A percentile compares a stretch with the other conserved stretches of the same genome.
phyloP scores from a whole-genome alignment of 2,888 invertebrate species.

The Herminia tarsipennalis region DNA sequence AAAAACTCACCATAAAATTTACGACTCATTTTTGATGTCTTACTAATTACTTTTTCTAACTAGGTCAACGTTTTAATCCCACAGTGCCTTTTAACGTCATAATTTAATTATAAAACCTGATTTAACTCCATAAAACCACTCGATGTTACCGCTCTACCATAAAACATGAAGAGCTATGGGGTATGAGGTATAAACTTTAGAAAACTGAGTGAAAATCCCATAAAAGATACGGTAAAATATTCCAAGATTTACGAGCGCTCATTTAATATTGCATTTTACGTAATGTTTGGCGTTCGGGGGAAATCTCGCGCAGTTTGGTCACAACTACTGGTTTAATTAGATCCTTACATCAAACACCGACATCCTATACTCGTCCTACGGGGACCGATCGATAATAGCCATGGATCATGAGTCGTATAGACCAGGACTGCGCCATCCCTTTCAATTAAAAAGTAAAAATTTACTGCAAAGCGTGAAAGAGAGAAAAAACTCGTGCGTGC shows the following conservation, averaged over 20 bases:
- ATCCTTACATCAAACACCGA: conserved; percentile 15
- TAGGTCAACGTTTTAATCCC: conserved; percentile 2
- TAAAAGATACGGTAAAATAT: conserved; percentile 38
- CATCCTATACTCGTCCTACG: not conserved
- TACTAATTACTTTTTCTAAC: conserved; percentile 8
- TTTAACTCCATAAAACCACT: conserved; percentile 29
- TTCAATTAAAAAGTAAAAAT: too few species aligned
- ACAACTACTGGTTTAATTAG: conserved; percentile 39
- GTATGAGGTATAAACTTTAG: conserved; percentile 27
- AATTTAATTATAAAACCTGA: conserved; percentile 18
- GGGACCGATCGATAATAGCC: too few species aligned
- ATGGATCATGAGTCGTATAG: too few species aligned
- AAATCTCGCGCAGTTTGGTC: conserved; percentile 32
- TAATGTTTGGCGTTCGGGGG: conserved; percentile 29
- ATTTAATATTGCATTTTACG: conserved; percentile 44
- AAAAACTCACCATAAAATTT: too few species aligned
- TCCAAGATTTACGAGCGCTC: conserved; percentile 34
- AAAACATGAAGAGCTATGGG: conserved; percentile 36
- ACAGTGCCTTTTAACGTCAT: conserved; percentile 9
- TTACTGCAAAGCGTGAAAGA: too few species aligned
- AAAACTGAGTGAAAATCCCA: conserved; percentile 37
- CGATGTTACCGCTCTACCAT: conserved; percentile 23
- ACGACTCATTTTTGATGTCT: not conserved
- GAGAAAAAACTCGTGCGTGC: too few species aligned
- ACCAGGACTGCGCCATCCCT: too few species aligned